Base-by-base conservation (phyloP, 2,797 vertebrate species). In the Silurus lanzhouensis region DNA sequence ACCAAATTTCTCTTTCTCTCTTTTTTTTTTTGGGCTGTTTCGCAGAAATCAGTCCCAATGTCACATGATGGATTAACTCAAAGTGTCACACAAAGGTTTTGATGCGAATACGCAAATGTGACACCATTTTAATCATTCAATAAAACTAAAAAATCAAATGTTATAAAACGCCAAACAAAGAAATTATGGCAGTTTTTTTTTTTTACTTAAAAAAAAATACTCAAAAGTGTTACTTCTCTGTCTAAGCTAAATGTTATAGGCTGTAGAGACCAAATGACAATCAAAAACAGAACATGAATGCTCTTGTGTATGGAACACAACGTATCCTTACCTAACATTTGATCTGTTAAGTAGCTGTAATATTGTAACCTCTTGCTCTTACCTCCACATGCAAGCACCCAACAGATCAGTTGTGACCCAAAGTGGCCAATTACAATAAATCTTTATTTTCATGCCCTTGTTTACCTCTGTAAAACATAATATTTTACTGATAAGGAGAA, bases 381-480 rank as follows among this genome's bases (percentile, higher is more conserved):
- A 55, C 61, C 44, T 76, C 15, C 55, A 83, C 25, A 58, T 76
- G 46, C 63, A 55, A 17, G 61, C 76, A 20, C 64, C 64, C 3
- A 27, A 7, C n/a, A 68, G 15, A 22, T 46, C 61, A 60, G 17
- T 17, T 84, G 46, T 84, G 48, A 64, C 63, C 25, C 25, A 84
- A 76, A 55, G 10, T 64, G 67, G 22, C 38, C 27, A 68, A 44
- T 52, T 72, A 55, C 20, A 63, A 15, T 83, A 83, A 75, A 81
- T 78, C 55, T 86, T 84, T 52, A 48, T 67, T 55, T 87, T 76
- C 19, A 82, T 84, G 46, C 20, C 46, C 17, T 86, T 70, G 46
- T 78, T 83, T 74, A 58, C 52, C 22, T 82, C 17, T 44, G 48
- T 22, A 15, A 75, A 38, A 55, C 57, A 13, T 81, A 84, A 74